phyloP scores from a whole-genome alignment of 2,113 vertebrate species.

The Gadus chalcogrammus region DNA sequence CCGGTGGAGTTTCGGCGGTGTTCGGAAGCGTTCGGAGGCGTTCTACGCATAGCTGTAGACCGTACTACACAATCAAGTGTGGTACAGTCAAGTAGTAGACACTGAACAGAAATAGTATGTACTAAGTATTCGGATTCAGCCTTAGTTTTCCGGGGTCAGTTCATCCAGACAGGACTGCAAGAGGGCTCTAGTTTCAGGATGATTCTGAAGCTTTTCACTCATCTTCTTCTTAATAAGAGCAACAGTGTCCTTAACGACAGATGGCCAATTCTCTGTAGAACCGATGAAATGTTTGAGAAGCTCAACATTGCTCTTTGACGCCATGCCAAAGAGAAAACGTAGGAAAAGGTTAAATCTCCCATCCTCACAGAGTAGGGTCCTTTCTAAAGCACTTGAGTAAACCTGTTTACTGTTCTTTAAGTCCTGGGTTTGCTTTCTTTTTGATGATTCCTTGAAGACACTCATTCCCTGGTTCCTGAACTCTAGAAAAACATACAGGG shows the following conservation, averaged over 20 bases:
- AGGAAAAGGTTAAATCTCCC: conserved; percentile 60
- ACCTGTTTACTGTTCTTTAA: conserved; percentile 33
- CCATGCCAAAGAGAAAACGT: conserved; percentile 64
- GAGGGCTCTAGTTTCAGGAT: conserved; percentile 35
- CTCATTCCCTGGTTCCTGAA: conserved; percentile 56
- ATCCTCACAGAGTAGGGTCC: conserved; percentile 40
- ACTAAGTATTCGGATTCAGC: no score
- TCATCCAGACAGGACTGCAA: conserved; percentile 60
- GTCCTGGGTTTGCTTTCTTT: conserved; percentile 17
- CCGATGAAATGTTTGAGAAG: conserved; percentile 45
- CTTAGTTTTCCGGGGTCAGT: conserved; percentile 26
- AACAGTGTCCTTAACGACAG: conserved; percentile 18
- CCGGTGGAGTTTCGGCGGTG: no score
- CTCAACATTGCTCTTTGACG: conserved; percentile 39
- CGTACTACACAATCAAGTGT: no score
- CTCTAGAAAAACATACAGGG: conserved; percentile 61
- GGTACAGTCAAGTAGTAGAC: no score
- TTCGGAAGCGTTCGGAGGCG: no score
- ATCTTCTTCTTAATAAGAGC: conserved; percentile 54
- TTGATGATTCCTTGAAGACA: conserved; percentile 42
- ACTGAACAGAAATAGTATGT: no score
- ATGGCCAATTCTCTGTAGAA: conserved; percentile 11
- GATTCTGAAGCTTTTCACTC: conserved; percentile 21
- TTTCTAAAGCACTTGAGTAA: conserved; percentile 58
- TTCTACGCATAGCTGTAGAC: no score